phyloP scores from a whole-genome alignment of 2,113 vertebrate species.

The Petrocephalus microphthalmus region DNA sequence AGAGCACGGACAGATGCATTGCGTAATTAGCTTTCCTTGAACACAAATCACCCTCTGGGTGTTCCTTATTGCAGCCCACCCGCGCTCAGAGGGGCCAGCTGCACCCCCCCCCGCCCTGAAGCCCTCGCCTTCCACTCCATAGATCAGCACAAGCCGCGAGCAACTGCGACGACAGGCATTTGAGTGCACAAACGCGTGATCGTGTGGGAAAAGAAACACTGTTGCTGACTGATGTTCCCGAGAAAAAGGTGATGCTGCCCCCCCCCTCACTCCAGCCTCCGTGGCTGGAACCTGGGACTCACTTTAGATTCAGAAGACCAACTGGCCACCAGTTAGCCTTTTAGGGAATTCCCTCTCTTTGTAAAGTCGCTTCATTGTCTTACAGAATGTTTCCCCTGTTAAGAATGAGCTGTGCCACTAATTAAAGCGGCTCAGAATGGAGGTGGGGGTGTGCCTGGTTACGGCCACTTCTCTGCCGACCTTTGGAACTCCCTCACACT shows the following conservation, averaged over 20 bases:
- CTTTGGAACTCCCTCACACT: not conserved
- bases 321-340: conserved; percentile 37
- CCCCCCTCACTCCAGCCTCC: conserved; percentile 28
- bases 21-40: not conserved
- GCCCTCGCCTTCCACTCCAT: conserved; percentile 28
- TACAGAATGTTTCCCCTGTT: not conserved
- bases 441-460: not conserved
- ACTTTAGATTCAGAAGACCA: conserved; percentile 33
- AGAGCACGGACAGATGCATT: conserved; percentile 1
- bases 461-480: not conserved
- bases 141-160: conserved; percentile 44
- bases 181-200: conserved; percentile 30
- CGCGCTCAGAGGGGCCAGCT: conserved; percentile 9
- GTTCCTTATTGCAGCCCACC: not conserved
- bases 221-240: not conserved
- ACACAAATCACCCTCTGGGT: not conserved
- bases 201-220: conserved; percentile 28
- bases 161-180: conserved; percentile 53
- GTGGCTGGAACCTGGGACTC: conserved; percentile 40
- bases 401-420: not conserved
- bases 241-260: not conserved
- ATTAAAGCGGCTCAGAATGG: conserved; percentile 12
- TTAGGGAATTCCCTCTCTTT: conserved; percentile 23
- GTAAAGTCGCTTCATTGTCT: not conserved
- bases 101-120: conserved; percentile 32